A percentile compares a stretch with the other conserved stretches of the same genome.
These are phyloP conservation scores for Sicus ferrugineus DNA, from an alignment of 2,888 invertebrate genomes.

Conservation along the genomic window DNA sequence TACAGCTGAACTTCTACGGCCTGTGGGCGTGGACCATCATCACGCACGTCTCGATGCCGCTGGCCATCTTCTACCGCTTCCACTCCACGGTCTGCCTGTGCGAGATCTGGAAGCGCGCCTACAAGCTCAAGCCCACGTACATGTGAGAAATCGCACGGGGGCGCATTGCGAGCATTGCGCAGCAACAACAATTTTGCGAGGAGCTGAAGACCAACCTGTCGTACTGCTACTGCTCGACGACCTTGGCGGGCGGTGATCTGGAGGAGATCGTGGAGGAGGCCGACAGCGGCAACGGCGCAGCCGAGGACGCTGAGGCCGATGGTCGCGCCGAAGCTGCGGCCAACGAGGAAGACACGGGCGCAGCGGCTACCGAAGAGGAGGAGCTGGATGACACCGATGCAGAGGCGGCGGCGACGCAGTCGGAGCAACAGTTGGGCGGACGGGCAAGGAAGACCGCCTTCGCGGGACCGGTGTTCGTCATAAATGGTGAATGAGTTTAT, in stretches of 20 bases:
- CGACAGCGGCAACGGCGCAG: slow-evolving; percentile 39
- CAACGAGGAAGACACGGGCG: slow-evolving; percentile 32
- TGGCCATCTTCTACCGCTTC: slow-evolving; percentile 92
- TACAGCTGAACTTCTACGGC: slow-evolving; percentile 90
- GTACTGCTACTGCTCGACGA: slow-evolving; percentile 60
- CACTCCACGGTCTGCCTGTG: slow-evolving; percentile 95
- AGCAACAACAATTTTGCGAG: slow-evolving; percentile 61
- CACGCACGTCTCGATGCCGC: slow-evolving; percentile 91
- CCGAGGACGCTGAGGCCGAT: slow-evolving; percentile 37
- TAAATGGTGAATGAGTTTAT: slow-evolving; percentile 62
- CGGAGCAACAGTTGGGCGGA: neutral
- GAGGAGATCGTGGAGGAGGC: slow-evolving; percentile 59
- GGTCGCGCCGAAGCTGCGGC: slow-evolving; percentile 37
- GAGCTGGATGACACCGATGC: slow-evolving; percentile 43
- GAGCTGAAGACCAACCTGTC: slow-evolving; percentile 60
- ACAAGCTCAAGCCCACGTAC: slow-evolving; percentile 88
- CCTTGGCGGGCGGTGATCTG: slow-evolving; percentile 57
- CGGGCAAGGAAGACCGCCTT: slow-evolving; percentile 6
- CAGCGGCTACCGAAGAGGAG: slow-evolving; percentile 42
- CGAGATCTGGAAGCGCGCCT: slow-evolving; percentile 96
- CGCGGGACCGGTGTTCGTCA: slow-evolving; percentile 59
- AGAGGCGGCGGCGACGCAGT: slow-evolving; percentile 32
- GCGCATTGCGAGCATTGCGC: slow-evolving; percentile 63
- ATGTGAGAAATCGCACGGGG: slow-evolving; percentile 71
- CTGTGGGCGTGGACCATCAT: slow-evolving; percentile 96